Evolutionary conservation across 2,888 invertebrate genomes (phyloP).

Genomic region (Barypeithes pellucidus): DNA sequence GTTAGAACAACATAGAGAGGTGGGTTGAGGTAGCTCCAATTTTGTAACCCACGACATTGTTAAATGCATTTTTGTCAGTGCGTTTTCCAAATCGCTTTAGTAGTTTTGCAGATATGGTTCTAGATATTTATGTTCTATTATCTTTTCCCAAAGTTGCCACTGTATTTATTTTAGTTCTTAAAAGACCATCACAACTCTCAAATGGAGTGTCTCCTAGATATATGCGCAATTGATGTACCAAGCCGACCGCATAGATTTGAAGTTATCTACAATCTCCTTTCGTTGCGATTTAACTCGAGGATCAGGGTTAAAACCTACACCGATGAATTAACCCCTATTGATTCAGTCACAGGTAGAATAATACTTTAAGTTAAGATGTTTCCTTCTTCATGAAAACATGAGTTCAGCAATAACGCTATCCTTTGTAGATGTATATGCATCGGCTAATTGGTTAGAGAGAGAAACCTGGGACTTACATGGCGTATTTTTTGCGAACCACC

Average conservation of each 20-base stretch:
- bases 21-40: no score
- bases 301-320: conserved; percentile 98
- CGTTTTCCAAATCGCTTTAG: no score
- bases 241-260: conserved; percentile 82
- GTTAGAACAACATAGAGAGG: no score
- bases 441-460: conserved; percentile 96
- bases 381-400: background rate
- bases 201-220: conserved; percentile 89
- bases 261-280: conserved; percentile 92
- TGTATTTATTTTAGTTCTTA: conserved; percentile 78
- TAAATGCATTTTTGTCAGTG: no score
- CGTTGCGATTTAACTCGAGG: conserved; percentile 91
- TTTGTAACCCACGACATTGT: no score
- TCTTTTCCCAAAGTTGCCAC: no score
- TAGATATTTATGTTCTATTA: no score
- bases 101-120: no score
- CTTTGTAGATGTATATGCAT: conserved; percentile 75
- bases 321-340: conserved; percentile 95
- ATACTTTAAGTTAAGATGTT: background rate
- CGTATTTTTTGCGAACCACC: conserved; percentile 97
- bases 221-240: conserved; percentile 89
- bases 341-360: conserved; percentile 77
- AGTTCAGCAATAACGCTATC: background rate
- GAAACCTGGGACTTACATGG: conserved; percentile 99
- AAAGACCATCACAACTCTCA: conserved; percentile 97